phyloP scores from a whole-genome alignment of 2,888 invertebrate species.

The Latrodectus hesperus region DNA sequence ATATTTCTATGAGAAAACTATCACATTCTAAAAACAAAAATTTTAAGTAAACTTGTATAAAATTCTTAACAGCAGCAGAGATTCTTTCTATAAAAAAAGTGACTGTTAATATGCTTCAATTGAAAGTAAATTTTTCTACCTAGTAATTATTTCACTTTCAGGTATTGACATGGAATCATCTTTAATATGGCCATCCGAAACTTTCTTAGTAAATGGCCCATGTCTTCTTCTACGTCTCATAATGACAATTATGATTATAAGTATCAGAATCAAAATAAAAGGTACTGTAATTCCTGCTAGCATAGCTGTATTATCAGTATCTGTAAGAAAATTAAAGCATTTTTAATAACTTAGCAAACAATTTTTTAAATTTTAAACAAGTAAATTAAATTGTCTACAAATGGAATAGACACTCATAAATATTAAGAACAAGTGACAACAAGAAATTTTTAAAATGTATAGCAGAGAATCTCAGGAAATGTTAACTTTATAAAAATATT shows the following conservation, averaged over 20 bases:
- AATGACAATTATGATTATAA: conserved; percentile 72
- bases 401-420: too few relatives aligned
- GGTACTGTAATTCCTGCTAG: conserved; percentile 86
- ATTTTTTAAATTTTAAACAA: too few relatives aligned
- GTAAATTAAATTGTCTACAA: too few relatives aligned
- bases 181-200: conserved; percentile 76
- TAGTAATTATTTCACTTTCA: conserved; percentile 86
- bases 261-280: conserved; percentile 79
- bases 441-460: too few relatives aligned
- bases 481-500: background rate
- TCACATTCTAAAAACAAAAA: too few relatives aligned
- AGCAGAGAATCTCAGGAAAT: background rate
- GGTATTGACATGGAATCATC: conserved; percentile 85
- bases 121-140: conserved; percentile 75
- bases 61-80: too few relatives aligned
- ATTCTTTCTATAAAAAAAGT: background rate
- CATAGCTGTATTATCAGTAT: conserved; percentile 89
- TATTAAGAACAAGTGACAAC: too few relatives aligned
- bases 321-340: conserved; percentile 77
- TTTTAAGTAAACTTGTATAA: too few relatives aligned
- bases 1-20: too few relatives aligned
- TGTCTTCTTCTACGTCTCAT: conserved; percentile 79
- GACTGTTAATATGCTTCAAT: background rate
- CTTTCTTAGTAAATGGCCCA: conserved; percentile 78
- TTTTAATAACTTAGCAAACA: too few relatives aligned